Base-by-base conservation (phyloP, 2,888 invertebrate genomes). In the Rosalia funebris region DNA sequence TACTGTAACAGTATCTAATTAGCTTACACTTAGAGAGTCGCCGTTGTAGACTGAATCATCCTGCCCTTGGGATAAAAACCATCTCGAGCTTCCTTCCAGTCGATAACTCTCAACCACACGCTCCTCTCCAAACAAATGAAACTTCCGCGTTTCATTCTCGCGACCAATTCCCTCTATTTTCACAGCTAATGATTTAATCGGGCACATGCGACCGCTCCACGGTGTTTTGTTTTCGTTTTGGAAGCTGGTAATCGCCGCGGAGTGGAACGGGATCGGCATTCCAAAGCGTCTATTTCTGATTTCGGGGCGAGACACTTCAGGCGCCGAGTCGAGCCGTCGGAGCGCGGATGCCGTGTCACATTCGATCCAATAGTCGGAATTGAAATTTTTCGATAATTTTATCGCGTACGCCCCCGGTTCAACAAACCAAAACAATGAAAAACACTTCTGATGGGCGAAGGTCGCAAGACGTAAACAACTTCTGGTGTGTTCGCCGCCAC, bases 231-330 rank as follows among this genome's bases (percentile, higher is more conserved):
- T 25, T 25, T 25, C 25, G 25, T 25, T 25, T 25, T 7, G 4
- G 7, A 25, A 3, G 25, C n/a, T 14, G 20, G 37, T 19, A 50
- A 52, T 37, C 52, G 31, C 37, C 52, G 31, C 37, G 19, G 41
- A 44, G 32, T 36, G 20, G 12, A 36, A 34, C 32, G 39, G 34
- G 52, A 7, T 25, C 25, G 25, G 41, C 45, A 62, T 53, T 53
- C 53, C 45, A 36, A 41, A 36, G 39, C 57, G 48, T 54, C 57
- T 62, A 62, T 62, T 62, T 62, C 57, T 42, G 54, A 46, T 31
- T 25, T 15, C 36, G 39, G 44, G 34, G 25, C 36, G 48, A 39
- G 48, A 32, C 42, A 3, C 42, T 54, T 12, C 15, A 39, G 61
- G 53, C 57, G 56, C 55, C 60, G 46, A n/a, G 15, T 17, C 11